phyloP scores from a whole-genome alignment of 2,888 invertebrate species.

The Augochlorella aurata region DNA sequence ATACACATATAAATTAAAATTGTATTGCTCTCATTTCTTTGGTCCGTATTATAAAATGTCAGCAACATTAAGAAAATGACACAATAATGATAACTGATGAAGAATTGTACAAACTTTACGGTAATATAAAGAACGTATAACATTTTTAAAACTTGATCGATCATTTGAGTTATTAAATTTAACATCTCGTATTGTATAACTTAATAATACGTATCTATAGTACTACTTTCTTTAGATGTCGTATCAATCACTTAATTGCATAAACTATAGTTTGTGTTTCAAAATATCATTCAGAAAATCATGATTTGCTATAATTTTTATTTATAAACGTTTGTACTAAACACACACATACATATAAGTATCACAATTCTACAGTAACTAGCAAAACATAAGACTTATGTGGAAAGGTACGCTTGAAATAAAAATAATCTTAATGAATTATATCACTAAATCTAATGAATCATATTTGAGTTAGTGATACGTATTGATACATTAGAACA shows the following conservation, averaged over 20 bases:
- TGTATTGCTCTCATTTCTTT: too few species aligned
- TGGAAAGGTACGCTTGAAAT: constrained; percentile 24
- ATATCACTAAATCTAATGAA: background rate
- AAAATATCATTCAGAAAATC: background rate
- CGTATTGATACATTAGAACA: constrained; percentile 15
- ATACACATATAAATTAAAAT: too few species aligned
- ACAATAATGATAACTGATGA: background rate
- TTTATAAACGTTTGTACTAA: constrained; percentile 51
- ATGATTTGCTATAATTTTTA: constrained; percentile 45
- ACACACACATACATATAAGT: constrained; percentile 42
- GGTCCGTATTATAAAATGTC: too few species aligned
- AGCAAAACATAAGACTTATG: constrained; percentile 16
- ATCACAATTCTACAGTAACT: constrained; percentile 47
- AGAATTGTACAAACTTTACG: too few species aligned
- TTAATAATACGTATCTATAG: background rate
- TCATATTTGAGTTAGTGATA: background rate
- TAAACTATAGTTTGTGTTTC: background rate
- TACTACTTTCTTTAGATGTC: background rate
- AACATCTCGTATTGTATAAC: too few species aligned
- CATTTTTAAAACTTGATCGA: too few species aligned
- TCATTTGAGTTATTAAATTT: too few species aligned
- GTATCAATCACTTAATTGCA: background rate
- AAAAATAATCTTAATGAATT: constrained; percentile 11
- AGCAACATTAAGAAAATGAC: too few species aligned
- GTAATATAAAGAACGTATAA: too few species aligned